phyloP scores from a whole-genome alignment of 2,888 invertebrate species.

The Lordiphosa fenestrarum region DNA sequence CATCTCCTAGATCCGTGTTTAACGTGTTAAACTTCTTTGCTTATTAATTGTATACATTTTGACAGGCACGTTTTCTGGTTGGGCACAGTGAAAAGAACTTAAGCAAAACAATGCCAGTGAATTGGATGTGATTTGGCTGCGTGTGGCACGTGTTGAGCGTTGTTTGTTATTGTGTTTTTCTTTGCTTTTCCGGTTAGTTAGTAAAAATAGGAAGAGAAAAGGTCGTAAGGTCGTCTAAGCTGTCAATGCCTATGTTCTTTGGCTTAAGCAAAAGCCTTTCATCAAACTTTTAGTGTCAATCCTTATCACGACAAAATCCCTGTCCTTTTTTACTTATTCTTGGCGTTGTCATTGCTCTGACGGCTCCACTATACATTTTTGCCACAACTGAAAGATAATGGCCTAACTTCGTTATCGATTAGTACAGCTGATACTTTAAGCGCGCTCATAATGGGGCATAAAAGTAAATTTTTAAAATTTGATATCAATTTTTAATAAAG shows the following conservation, averaged over 20 bases:
- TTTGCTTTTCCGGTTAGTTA: too few species aligned
- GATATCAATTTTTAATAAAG: too few species aligned
- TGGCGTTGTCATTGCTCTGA: too few species aligned
- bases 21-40: conserved; percentile 20
- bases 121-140: conserved; percentile 54
- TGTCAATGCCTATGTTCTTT: conserved; percentile 27
- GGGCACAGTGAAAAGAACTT: conserved; percentile 3
- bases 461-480: too few species aligned
- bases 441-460: too few species aligned
- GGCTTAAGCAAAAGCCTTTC: conserved; percentile 20
- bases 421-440: too few species aligned
- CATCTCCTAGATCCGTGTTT: too few species aligned
- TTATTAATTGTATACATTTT: conserved; percentile 37
- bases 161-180: not conserved
- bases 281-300: conserved; percentile 13
- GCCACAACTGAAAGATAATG: too few species aligned
- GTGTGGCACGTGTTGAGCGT: conserved; percentile 47
- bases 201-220: too few species aligned
- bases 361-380: too few species aligned
- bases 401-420: too few species aligned
- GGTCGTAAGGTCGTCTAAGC: conserved; percentile 22
- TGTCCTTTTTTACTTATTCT: too few species aligned
- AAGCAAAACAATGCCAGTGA: conserved; percentile 27
- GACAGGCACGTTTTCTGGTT: conserved; percentile 46
- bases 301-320: not conserved